phyloP scores from a whole-genome alignment of 2,888 invertebrate genomes.

The Mongoloraphidia duomilia region DNA sequence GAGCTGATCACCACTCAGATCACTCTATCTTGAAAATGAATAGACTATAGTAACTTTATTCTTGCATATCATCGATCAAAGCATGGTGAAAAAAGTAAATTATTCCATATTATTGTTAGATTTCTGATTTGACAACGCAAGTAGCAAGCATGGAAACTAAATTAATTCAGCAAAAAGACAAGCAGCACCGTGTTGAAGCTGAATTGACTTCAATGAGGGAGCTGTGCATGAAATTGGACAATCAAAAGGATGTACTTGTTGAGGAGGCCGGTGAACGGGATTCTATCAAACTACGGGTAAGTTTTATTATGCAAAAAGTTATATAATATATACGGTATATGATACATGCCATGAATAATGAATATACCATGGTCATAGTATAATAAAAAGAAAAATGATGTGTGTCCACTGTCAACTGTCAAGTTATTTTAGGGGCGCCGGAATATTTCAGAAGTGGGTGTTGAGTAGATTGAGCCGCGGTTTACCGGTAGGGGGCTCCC shows the following conservation, averaged over 20 bases:
- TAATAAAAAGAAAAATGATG: too few relatives aligned
- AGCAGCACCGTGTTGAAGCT: conserved; percentile 42
- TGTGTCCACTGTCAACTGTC: too few relatives aligned
- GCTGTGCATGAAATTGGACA: conserved; percentile 46
- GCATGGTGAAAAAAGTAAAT: conserved; percentile 28
- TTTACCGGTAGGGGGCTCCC: too few relatives aligned
- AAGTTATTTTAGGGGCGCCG: too few relatives aligned
- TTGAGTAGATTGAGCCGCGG: too few relatives aligned
- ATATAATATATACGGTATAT: too few relatives aligned
- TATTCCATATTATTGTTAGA: conserved; percentile 22
- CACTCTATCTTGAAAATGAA: too few relatives aligned
- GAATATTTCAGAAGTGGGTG: too few relatives aligned
- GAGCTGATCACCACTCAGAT: too few relatives aligned
- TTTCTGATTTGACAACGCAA: conserved; percentile 34
- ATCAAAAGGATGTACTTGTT: conserved; percentile 47
- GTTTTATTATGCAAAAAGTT: not conserved
- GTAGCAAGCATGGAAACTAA: conserved; percentile 51
- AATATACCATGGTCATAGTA: too few relatives aligned
- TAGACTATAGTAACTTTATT: too few relatives aligned
- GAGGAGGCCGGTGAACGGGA: conserved; percentile 38
- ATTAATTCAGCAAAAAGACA: conserved; percentile 41
- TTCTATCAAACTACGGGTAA: conserved; percentile 29
- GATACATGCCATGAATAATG: too few relatives aligned
- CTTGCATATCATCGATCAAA: conserved; percentile 25
- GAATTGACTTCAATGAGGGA: conserved; percentile 44